Percentiles rank a stretch among this genome's conserved stretches.
Evolutionary conservation across 1,140 invertebrate genomes (phyloP).

Genomic region (Cydia strobilella): DNA sequence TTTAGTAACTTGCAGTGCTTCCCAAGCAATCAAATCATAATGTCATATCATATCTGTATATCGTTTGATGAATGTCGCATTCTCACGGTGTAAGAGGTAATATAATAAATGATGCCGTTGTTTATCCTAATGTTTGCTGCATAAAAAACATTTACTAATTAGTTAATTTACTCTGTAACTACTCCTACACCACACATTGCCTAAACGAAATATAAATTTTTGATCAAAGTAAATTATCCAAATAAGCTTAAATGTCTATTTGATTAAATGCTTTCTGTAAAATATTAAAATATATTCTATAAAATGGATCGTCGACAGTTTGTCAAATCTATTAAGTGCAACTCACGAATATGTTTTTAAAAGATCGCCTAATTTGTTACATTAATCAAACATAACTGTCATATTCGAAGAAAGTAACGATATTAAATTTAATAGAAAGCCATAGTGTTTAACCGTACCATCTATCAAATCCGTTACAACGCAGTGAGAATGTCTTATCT

Average conservation of each 20-base stretch:
- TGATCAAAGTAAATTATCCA: background rate
- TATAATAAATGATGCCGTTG: background rate
- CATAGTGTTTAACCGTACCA: constrained; percentile 18
- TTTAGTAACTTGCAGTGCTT: constrained; percentile 26
- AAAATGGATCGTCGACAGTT: background rate
- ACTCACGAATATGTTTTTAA: background rate
- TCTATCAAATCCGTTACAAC: constrained; percentile 24
- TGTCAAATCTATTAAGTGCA: background rate
- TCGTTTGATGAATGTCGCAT: constrained; percentile 14
- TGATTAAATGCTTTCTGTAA: background rate
- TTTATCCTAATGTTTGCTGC: background rate
- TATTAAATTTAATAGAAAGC: constrained; percentile 27
- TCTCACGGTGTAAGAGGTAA: constrained; percentile 18
- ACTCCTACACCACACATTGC: background rate
- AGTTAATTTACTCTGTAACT: background rate
- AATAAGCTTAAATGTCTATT: background rate
- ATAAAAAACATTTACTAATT: background rate
- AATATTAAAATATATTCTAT: background rate
- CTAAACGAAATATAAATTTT: background rate
- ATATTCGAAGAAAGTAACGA: constrained; percentile 38
- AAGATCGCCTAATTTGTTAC: constrained; percentile 20
- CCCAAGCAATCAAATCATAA: constrained; percentile 20
- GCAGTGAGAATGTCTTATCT: constrained; percentile 40
- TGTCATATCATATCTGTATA: constrained; percentile 20
- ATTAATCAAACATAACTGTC: constrained; percentile 46